Evolutionary conservation across 1,140 invertebrate genomes (phyloP).

Genomic region (Cepaea nemoralis): DNA sequence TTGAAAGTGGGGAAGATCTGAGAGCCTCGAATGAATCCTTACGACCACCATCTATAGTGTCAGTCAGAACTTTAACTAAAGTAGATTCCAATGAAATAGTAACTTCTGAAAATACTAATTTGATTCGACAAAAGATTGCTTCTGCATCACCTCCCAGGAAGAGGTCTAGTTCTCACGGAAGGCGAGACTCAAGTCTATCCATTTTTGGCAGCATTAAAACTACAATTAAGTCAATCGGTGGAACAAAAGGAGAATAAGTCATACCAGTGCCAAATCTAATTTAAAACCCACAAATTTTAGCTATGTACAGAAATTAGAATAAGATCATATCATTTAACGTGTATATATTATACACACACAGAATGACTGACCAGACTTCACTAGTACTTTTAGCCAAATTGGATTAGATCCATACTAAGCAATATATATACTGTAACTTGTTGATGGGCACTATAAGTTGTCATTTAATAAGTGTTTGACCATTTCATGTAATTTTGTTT

Average conservation of each 20-base stretch:
- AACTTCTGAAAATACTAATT: constrained; percentile 34
- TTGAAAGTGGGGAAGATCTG: constrained; percentile 64
- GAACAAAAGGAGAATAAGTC: constrained; percentile 27
- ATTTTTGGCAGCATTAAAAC: constrained; percentile 53
- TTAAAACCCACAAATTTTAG: neutral
- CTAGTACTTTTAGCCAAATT: no score
- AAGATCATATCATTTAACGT: no score
- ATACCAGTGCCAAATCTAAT: neutral
- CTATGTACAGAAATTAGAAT: no score
- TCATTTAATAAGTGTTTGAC: no score
- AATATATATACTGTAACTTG: no score
- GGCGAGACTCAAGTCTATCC: constrained; percentile 45
- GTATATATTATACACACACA: no score
- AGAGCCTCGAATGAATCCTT: constrained; percentile 55
- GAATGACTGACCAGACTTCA: no score
- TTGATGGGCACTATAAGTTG: no score
- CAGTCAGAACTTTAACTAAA: constrained; percentile 38
- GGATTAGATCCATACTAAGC: no score
- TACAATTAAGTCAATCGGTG: constrained; percentile 53
- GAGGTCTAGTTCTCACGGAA: constrained; percentile 18
- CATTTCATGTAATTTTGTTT: no score
- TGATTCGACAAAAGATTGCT: constrained; percentile 31
- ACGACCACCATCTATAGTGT: constrained; percentile 51
- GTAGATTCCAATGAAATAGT: constrained; percentile 38
- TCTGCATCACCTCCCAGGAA: constrained; percentile 35